Evolutionary conservation across 2,888 invertebrate genomes (phyloP).

Genomic region (Drosophila silvestris): DNA sequence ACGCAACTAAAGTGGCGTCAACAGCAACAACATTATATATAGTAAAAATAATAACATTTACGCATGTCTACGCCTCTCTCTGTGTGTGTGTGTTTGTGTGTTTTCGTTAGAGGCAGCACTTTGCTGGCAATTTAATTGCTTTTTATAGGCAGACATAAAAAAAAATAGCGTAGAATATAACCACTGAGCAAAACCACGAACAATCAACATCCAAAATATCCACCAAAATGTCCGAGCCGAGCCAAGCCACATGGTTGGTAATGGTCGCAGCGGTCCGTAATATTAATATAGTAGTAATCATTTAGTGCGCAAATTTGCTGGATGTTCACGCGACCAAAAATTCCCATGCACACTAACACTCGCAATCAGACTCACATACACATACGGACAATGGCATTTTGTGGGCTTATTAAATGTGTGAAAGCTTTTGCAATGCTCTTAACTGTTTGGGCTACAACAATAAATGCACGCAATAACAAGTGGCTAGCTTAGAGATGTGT

Average conservation of each 20-base stretch:
- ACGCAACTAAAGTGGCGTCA: conserved; percentile 53
- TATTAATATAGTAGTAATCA: conserved; percentile 72
- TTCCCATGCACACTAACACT: conserved; percentile 7
- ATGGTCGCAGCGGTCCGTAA: conserved; percentile 51
- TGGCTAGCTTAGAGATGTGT: background rate
- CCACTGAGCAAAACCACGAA: conserved; percentile 20
- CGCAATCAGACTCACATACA: background rate
- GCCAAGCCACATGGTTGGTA: conserved; percentile 27
- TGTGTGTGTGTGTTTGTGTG: conserved; percentile 8
- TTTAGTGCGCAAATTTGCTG: conserved; percentile 74
- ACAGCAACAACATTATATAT: conserved; percentile 17
- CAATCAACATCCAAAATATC: conserved; percentile 3
- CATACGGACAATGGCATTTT: conserved; percentile 15
- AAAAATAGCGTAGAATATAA: conserved; percentile 33
- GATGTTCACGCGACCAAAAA: conserved; percentile 52
- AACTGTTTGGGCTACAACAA: conserved; percentile 20
- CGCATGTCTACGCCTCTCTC: conserved; percentile 15
- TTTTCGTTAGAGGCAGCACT: conserved; percentile 28
- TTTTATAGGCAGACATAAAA: conserved; percentile 66
- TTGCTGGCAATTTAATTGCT: conserved; percentile 69
- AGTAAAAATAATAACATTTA: conserved; percentile 52
- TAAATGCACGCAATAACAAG: conserved; percentile 18
- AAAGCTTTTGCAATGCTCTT: conserved; percentile 17
- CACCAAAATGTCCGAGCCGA: conserved; percentile 18
- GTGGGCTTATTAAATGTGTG: conserved; percentile 31